phyloP scores from a whole-genome alignment of 2,797 vertebrate species.

The Capromys pilorides region DNA sequence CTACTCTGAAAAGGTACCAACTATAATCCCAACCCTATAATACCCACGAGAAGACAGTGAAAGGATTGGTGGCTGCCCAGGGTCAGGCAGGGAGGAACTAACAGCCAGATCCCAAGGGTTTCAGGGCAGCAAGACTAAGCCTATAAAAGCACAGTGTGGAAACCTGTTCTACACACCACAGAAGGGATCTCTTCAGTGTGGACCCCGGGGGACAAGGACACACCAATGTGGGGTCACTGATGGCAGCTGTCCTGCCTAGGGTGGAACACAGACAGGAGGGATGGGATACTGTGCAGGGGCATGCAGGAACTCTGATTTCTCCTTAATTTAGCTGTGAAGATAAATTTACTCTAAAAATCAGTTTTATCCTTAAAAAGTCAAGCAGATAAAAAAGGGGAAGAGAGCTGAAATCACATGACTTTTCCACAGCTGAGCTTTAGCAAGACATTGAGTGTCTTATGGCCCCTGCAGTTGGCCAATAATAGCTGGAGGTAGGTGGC shows the following conservation, averaged over 20 bases:
- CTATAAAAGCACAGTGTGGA: neutral
- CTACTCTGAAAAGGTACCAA: neutral
- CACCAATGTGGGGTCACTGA: neutral
- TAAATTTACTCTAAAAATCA: neutral
- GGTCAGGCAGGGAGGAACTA: neutral
- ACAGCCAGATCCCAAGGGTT: neutral
- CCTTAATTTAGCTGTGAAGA: neutral
- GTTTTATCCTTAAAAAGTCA: neutral
- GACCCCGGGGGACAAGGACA: neutral
- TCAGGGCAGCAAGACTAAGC: neutral
- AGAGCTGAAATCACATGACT: neutral
- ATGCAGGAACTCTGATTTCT: neutral
- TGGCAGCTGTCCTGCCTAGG: neutral
- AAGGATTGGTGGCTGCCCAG: neutral
- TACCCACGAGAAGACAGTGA: neutral
- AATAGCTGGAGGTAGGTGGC: neutral
- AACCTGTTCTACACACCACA: neutral
- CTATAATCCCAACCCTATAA: neutral
- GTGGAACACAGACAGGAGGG: neutral
- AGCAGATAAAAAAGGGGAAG: neutral
- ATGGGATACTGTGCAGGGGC: neutral
- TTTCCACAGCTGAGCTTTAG: slow-evolving; percentile 48
- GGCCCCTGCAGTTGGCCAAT: neutral
- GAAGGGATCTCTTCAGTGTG: neutral
- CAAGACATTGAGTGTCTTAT: neutral